Percentiles rank a stretch among this genome's conserved stretches.
Evolutionary conservation across 35 echinoderm and acorn worm genomes (phyloP).

Genomic region (Eucidaris tribuloides): DNA sequence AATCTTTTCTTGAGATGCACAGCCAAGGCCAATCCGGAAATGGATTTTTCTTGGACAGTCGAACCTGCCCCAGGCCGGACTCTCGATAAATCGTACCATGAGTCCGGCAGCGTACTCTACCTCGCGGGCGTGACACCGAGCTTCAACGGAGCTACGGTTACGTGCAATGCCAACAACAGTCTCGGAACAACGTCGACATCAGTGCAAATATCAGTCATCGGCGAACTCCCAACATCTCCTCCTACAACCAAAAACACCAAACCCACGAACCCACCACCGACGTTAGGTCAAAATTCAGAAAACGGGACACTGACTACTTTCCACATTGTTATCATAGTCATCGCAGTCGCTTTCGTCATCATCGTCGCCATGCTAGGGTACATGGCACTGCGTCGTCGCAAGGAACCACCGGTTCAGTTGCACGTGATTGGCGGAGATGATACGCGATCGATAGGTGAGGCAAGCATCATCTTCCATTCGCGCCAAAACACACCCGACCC

Average conservation of each 20-base stretch:
- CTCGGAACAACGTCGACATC: background rate
- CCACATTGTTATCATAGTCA: slow-evolving; percentile 11
- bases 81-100: background rate
- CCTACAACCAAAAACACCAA: background rate
- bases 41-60: background rate
- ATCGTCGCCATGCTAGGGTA: slow-evolving; percentile 19
- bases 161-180: background rate
- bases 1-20: background rate
- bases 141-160: background rate
- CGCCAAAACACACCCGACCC: background rate
- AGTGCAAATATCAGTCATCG: background rate
- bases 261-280: background rate
- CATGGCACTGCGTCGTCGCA: background rate
- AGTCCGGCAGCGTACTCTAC: background rate
- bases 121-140: background rate
- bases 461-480: slow-evolving; percentile 22
- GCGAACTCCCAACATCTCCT: background rate
- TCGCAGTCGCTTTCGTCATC: background rate
- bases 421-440: background rate
- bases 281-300: too few species aligned
- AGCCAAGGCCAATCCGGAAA: background rate
- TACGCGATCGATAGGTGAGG: background rate
- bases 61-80: background rate
- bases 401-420: background rate
- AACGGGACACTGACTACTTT: background rate